Conservation (phyloP, 2,888 invertebrate species). For the Pammene aurita region DNA sequence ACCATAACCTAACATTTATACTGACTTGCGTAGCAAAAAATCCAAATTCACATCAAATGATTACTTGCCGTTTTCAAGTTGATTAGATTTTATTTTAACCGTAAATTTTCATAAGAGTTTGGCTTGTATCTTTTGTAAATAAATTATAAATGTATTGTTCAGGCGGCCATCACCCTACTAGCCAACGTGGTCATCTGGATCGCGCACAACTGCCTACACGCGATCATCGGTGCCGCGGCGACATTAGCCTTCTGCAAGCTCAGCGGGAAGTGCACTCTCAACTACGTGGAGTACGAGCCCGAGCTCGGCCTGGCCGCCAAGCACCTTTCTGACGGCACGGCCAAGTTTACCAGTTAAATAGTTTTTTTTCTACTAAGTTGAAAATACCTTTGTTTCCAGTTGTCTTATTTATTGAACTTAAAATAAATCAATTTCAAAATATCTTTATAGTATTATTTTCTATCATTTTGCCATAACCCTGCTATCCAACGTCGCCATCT, state of each 20-base stretch:
- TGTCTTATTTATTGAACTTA: conserved; percentile 21
- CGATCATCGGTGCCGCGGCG: conserved; percentile 42
- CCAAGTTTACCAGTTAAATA: conserved; percentile 19
- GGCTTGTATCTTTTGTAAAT: background rate
- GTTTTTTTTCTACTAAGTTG: background rate
- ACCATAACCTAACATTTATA: too few species aligned
- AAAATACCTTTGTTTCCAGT: background rate
- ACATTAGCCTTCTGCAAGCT: conserved; percentile 47
- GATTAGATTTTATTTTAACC: too few species aligned
- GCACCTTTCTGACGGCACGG: conserved; percentile 33
- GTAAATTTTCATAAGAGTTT: too few species aligned
- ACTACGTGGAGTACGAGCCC: conserved; percentile 31
- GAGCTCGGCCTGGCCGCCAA: conserved; percentile 38
- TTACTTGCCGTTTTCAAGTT: too few species aligned
- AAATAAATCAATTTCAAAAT: conserved; percentile 18
- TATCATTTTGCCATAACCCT: too few species aligned
- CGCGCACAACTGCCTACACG: conserved; percentile 39
- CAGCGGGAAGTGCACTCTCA: conserved; percentile 42
- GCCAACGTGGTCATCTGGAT: conserved; percentile 43
- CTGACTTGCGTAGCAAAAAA: too few species aligned
- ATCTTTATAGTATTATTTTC: background rate
- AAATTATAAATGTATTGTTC: conserved; percentile 26
- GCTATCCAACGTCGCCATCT: conserved; percentile 34
- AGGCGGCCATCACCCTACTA: conserved; percentile 44
- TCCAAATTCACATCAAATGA: too few species aligned